These are phyloP conservation scores for Achroia grisella DNA, from an alignment of 1,140 invertebrate genomes.

Conservation along the genomic window DNA sequence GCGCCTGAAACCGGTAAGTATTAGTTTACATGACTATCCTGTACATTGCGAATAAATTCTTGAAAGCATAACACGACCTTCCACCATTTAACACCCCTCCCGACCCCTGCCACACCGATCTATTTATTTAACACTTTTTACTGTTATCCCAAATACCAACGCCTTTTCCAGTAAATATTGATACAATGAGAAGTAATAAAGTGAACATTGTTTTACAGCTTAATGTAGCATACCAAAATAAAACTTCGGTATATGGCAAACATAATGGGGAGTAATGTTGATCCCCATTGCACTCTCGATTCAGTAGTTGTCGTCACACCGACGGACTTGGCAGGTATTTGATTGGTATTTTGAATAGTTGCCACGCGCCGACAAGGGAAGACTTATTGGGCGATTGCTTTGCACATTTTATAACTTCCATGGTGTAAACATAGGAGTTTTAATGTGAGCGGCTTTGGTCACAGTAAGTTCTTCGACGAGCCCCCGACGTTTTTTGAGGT, in stretches of 20 bases:
- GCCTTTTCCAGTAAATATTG: constrained; percentile 21
- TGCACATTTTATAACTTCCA: neutral
- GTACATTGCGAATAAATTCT: neutral
- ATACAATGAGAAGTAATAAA: constrained; percentile 58
- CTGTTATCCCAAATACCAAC: constrained; percentile 17
- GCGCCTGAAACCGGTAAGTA: constrained; percentile 58
- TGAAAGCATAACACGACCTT: neutral
- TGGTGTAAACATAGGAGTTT: too few species aligned
- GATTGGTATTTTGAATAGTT: constrained; percentile 69
- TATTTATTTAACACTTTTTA: constrained; percentile 11
- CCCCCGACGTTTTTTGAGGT: constrained; percentile 55
- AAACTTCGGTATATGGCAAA: constrained; percentile 65
- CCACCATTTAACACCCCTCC: constrained; percentile 8
- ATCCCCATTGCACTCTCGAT: constrained; percentile 52
- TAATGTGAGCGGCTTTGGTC: constrained; percentile 19
- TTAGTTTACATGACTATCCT: constrained; percentile 4
- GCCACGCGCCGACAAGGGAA: constrained; percentile 39
- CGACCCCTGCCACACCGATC: constrained; percentile 1
- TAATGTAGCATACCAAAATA: constrained; percentile 64
- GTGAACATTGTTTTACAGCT: constrained; percentile 71
- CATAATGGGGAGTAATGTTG: constrained; percentile 48
- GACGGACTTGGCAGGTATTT: constrained; percentile 70
- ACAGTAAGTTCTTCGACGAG: constrained; percentile 28
- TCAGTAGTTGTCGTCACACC: constrained; percentile 67
- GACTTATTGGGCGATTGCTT: constrained; percentile 28